Evolutionary conservation across 1,140 invertebrate species (phyloP), one percentile per base, ranked within the genome.

Genomic region (Mactra quadrangularis): DNA sequence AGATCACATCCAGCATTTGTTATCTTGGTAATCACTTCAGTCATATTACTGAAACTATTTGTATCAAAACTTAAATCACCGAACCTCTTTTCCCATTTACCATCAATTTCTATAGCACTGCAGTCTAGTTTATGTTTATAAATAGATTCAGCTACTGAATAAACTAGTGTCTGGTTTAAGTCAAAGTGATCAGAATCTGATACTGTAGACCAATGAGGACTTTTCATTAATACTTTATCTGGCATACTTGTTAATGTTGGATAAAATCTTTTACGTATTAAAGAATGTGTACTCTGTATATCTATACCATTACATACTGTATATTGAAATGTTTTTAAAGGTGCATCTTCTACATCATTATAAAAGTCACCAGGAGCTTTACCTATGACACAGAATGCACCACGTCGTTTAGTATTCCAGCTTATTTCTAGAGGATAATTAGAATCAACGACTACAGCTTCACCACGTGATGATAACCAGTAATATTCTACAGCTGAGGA

Each of bases 41-140:
- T 95, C 11, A 96, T 94, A 84, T 97, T 94, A 0, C 95, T 94
- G 91, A 98, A 98, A 88, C 96, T 96, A 0, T 90, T 92, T 6
- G 91, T 89, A 86, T 97, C 94, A 85, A 98, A 97, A 19, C 92
- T 93, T 4, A 96, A 93, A 35, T 97, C 96, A 1, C 97, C 97
- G 86, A 98, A 97, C 87, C 96, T 96, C 13, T 94, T 95, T 91
- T 98, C 97, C 97, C 97, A 99, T 11, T 96, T 95, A 87, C 98
- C 97, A 89, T 98, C 97, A 57, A 99, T 96, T 93, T 98, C 97
- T 15, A 98, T 85, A 84, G 97, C 96, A 81, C 96, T 96, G 64
- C 84, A 85, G 25, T 78, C 71, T 2, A 87, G 25, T 77, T 83
- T 55, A 84, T 79, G 11, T 2, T 86, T 95, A 82, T 94, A 82